Evolutionary conservation across 2,113 vertebrate species (phyloP), one percentile per base, ranked within the genome.

Genomic region (Haemorhous mexicanus): DNA sequence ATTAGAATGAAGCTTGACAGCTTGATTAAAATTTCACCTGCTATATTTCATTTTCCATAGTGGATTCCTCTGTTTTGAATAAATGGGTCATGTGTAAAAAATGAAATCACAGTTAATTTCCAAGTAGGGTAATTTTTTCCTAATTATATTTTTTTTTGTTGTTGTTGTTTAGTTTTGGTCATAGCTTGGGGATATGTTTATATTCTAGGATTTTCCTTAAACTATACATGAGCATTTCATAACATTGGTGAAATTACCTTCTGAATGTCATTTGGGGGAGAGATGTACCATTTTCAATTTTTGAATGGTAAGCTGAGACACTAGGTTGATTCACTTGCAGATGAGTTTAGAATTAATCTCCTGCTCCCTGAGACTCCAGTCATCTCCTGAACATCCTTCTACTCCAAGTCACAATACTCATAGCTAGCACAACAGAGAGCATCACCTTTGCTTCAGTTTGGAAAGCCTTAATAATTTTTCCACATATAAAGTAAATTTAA

Each of bases 1-100:
- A 94, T 95, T 82, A 95, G 92, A 94, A 95, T 94, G 72, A 96
- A 90, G 67, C 59, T 75, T 89, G 95, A 95, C 83, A 92, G n/a
- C 79, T 78, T 95, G 93, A 94, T 96, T 97, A 90, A 94, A 95
- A 96, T 95, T 95, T 95, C 76, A 72, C 74, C 81, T 85, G 52
- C 64, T 90, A 17, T 39, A 67, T 90, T 93, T 95, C 72, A 75
- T 32, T 94, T 96, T 92, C 64, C 68, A 44, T 41, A 67, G 74
- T 84, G 83, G 49, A 89, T 95, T 87, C 22, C 17, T 91, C 80
- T 93, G 37, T 69, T 80, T 86, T 90, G 64, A 87, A 74, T 46
- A 92, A 76, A 82, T 58, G 26, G 79, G 72, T 95, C 85, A 84
- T 0, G 1, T 84, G 61, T 59, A 23, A 79, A 85, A 95, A 84